phyloP scores from a whole-genome alignment of 2,113 vertebrate species.

The Crotalus tigris region DNA sequence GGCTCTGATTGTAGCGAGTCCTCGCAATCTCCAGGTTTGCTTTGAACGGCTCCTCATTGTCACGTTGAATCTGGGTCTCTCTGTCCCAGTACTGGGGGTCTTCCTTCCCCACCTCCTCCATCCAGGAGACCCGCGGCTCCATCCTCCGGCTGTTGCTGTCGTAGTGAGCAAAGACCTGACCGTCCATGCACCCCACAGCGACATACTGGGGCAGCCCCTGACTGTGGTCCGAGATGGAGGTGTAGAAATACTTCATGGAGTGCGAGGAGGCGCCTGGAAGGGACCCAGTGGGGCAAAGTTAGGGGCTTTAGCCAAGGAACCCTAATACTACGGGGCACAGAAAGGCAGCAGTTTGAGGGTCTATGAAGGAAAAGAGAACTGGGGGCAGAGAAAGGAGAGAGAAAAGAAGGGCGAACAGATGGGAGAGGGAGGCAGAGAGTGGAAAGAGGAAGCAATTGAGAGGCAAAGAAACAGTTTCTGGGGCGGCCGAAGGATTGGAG shows the following conservation, averaged over 20 bases:
- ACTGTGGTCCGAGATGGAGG: not conserved
- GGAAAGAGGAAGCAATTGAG: too few relatives aligned
- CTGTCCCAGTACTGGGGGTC: not conserved
- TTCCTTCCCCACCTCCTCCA: not conserved
- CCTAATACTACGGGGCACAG: too few relatives aligned
- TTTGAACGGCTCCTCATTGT: rapidly evolving
- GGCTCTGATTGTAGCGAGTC: not conserved
- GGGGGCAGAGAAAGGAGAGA: too few relatives aligned
- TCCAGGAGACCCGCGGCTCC: not conserved
- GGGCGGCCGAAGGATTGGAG: too few relatives aligned
- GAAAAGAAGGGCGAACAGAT: too few relatives aligned
- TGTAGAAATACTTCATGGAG: not conserved
- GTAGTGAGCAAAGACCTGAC: rapidly evolving
- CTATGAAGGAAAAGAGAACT: too few relatives aligned
- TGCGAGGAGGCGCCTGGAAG: not conserved
- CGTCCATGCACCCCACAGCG: rapidly evolving
- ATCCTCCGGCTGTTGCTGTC: not conserved
- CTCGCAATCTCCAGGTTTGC: rapidly evolving
- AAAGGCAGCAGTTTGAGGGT: too few relatives aligned
- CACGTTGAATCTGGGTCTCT: rapidly evolving
- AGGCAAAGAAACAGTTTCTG: too few relatives aligned
- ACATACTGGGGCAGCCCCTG: not conserved
- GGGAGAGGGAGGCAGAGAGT: too few relatives aligned
- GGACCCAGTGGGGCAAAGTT: not conserved
- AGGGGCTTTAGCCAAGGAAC: not conserved